These are phyloP conservation scores for Mimumesa dahlbomi DNA, from an alignment of 2,888 invertebrate species.

Conservation along the genomic window DNA sequence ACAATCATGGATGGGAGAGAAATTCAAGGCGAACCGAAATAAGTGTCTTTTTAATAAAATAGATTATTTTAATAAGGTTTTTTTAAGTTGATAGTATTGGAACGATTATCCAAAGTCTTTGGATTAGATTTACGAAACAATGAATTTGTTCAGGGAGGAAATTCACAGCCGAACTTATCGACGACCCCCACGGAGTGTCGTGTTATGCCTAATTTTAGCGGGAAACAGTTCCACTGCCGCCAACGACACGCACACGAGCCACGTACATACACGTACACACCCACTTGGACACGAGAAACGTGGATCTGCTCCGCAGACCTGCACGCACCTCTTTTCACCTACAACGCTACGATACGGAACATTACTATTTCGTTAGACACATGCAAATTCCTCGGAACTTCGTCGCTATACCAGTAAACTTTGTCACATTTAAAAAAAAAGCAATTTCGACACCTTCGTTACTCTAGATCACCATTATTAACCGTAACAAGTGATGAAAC, in stretches of 20 bases:
- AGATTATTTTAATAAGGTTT: no score
- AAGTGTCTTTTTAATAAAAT: no score
- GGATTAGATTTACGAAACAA: not conserved
- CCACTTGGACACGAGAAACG: not conserved
- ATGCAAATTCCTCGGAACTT: not conserved
- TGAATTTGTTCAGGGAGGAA: not conserved
- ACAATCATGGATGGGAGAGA: conserved; percentile 14
- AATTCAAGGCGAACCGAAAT: no score
- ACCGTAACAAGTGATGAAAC: no score
- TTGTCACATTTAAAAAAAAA: no score
- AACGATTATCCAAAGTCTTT: not conserved
- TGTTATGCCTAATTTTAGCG: conserved; percentile 56
- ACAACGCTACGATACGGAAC: conserved; percentile 18
- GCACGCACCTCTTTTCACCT: conserved; percentile 37
- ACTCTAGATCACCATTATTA: no score
- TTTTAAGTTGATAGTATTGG: no score
- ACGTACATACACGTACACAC: conserved; percentile 3
- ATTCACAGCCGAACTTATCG: conserved; percentile 19
- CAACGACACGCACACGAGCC: conserved; percentile 9
- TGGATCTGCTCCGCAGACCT: conserved; percentile 31
- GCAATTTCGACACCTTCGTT: no score
- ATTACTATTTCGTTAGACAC: conserved; percentile 23
- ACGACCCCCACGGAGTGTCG: conserved; percentile 37
- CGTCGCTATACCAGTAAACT: not conserved
- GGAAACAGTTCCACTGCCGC: conserved; percentile 36